These are phyloP conservation scores for Eulemur rufifrons DNA, from an alignment of 2,113 vertebrate genomes.

Conservation along the genomic window DNA sequence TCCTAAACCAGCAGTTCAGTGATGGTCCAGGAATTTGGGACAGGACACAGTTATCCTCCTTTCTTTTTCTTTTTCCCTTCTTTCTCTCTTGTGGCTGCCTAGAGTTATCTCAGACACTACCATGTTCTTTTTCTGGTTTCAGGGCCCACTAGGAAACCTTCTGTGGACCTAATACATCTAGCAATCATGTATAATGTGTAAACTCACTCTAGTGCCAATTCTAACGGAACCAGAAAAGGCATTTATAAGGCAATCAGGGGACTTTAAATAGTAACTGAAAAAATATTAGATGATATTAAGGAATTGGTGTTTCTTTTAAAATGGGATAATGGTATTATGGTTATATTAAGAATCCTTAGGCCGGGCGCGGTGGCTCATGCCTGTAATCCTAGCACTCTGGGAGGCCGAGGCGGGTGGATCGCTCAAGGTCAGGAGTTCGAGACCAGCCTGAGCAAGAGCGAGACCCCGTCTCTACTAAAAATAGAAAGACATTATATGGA, in stretches of 20 bases:
- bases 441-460: too few species aligned
- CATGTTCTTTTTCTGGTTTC: neutral
- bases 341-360: conserved; percentile 7
- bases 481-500: too few species aligned
- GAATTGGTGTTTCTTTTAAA: conserved; percentile 1
- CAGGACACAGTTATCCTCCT: neutral
- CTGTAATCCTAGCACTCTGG: too few species aligned
- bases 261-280: neutral
- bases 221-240: neutral
- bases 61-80: neutral
- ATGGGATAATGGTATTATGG: neutral
- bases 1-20: neutral
- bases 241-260: neutral
- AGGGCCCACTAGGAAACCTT: neutral
- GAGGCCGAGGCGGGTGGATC: too few species aligned
- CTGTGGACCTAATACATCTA: neutral
- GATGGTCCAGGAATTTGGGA: neutral
- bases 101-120: neutral
- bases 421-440: too few species aligned
- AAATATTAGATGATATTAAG: conserved; percentile 2
- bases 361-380: too few species aligned
- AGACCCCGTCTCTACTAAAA: too few species aligned
- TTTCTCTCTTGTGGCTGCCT: neutral
- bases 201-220: neutral
- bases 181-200: neutral